Percentiles rank a stretch among this genome's conserved stretches.
These are phyloP conservation scores for Hozukius guyotensis DNA, from an alignment of 2,797 vertebrate species.

Conservation along the genomic window DNA sequence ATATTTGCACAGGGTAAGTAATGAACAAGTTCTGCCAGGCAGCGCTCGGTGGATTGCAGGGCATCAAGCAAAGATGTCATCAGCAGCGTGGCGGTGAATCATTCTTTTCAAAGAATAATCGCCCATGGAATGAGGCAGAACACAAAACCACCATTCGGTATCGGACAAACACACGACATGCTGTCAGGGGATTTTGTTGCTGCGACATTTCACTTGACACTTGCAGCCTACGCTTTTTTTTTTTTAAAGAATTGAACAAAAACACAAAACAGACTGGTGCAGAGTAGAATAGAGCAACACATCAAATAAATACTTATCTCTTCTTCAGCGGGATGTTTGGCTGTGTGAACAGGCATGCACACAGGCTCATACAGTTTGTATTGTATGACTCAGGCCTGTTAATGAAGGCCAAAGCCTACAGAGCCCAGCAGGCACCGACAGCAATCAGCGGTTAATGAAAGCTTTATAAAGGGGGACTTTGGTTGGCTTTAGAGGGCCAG, in stretches of 20 bases:
- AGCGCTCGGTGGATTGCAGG: slow-evolving; percentile 41
- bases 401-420: slow-evolving; percentile 59
- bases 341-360: slow-evolving; percentile 38
- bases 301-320: slow-evolving; percentile 60
- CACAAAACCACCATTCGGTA: slow-evolving; percentile 52
- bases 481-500: slow-evolving; percentile 52
- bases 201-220: slow-evolving; percentile 52
- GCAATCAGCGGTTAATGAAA: slow-evolving; percentile 69
- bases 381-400: slow-evolving; percentile 54
- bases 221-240: slow-evolving; percentile 43
- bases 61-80: slow-evolving; percentile 60
- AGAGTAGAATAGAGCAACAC: slow-evolving; percentile 23
- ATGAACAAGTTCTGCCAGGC: slow-evolving; percentile 39
- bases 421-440: slow-evolving; percentile 50
- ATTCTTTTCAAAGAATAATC: slow-evolving; percentile 55
- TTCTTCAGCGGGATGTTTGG: slow-evolving; percentile 32
- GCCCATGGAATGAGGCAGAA: slow-evolving; percentile 44
- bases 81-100: slow-evolving; percentile 57
- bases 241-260: slow-evolving; percentile 27
- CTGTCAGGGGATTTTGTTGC: slow-evolving; percentile 65
- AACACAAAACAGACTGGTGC: slow-evolving; percentile 41
- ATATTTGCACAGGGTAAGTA: slow-evolving; percentile 17
- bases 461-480: slow-evolving; percentile 56
- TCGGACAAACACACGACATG: slow-evolving; percentile 46
- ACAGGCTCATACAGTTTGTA: slow-evolving; percentile 18